Percentiles rank a stretch among this genome's conserved stretches.
phyloP scores from a whole-genome alignment of 2,113 vertebrate species.

The Isichthys henryi region DNA sequence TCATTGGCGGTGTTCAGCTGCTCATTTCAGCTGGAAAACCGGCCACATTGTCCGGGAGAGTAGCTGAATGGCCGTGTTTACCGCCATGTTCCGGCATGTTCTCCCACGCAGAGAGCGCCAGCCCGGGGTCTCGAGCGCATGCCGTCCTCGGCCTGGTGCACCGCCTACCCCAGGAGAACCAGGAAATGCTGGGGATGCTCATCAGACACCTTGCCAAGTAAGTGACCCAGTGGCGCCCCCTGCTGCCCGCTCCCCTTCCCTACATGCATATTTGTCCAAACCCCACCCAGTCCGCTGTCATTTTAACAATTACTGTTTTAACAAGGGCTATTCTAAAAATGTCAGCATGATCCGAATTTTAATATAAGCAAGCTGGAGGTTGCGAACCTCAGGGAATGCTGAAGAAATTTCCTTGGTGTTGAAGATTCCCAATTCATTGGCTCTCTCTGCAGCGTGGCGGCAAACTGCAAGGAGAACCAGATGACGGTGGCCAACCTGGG shows the following conservation, averaged over 20 bases:
- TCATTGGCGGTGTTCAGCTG: neutral
- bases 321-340: neutral
- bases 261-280: neutral
- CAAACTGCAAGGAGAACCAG: constrained; percentile 84
- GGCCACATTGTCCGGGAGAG: neutral
- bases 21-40: neutral
- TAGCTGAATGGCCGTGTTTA: neutral
- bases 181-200: constrained; percentile 85
- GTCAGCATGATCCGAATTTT: neutral
- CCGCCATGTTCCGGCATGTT: constrained; percentile 9
- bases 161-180: constrained; percentile 91
- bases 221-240: constrained; percentile 38
- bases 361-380: neutral
- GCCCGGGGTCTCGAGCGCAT: constrained; percentile 82
- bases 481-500: constrained; percentile 97
- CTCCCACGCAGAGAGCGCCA: constrained; percentile 71
- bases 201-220: constrained; percentile 95
- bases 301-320: neutral
- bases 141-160: constrained; percentile 89
- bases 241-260: neutral
- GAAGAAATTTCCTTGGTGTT: neutral
- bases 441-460: constrained; percentile 71
- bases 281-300: neutral
- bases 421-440: neutral
- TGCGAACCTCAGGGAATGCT: neutral